A percentile compares a stretch with the other conserved stretches of the same genome.
Evolutionary conservation across 1,140 invertebrate genomes (phyloP).

Genomic region (Brachionus koreanus): DNA sequence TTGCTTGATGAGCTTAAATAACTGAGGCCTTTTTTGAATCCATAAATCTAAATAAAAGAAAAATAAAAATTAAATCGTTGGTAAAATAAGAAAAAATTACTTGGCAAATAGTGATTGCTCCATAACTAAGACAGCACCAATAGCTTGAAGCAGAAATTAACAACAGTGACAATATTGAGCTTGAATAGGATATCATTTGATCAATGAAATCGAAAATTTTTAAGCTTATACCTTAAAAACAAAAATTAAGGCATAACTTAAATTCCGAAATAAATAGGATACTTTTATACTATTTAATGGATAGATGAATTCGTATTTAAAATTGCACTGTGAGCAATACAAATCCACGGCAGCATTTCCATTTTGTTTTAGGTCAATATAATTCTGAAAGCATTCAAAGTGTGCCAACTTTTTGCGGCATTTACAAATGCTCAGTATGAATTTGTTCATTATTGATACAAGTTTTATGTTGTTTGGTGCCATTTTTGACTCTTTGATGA

Average conservation of each 20-base stretch:
- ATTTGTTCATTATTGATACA: not conserved
- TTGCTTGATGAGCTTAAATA: not conserved
- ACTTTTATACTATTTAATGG: conserved; percentile 37
- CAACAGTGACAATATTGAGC: not conserved
- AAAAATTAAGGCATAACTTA: not conserved
- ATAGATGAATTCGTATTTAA: conserved; percentile 35
- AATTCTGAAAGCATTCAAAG: conserved; percentile 31
- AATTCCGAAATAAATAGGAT: not conserved
- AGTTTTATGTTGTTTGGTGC: conserved; percentile 3
- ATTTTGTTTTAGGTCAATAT: conserved; percentile 34
- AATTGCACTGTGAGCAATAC: conserved; percentile 28
- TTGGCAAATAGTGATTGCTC: conserved; percentile 91
- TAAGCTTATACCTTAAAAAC: not conserved
- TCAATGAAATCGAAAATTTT: conserved; percentile 35
- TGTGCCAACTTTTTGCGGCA: conserved; percentile 39
- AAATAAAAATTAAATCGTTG: not conserved
- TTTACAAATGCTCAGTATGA: conserved; percentile 29
- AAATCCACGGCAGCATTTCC: conserved; percentile 5
- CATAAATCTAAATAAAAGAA: not conserved
- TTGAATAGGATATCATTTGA: not conserved
- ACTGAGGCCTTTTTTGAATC: not conserved
- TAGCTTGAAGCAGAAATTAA: conserved; percentile 71
- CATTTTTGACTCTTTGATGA: not conserved
- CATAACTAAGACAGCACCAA: conserved; percentile 93
- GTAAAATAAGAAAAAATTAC: conserved; percentile 57